Percentiles rank a stretch among this genome's conserved stretches.
Conservation (phyloP, 2,888 invertebrate species). For the Callimorpha dominula region DNA sequence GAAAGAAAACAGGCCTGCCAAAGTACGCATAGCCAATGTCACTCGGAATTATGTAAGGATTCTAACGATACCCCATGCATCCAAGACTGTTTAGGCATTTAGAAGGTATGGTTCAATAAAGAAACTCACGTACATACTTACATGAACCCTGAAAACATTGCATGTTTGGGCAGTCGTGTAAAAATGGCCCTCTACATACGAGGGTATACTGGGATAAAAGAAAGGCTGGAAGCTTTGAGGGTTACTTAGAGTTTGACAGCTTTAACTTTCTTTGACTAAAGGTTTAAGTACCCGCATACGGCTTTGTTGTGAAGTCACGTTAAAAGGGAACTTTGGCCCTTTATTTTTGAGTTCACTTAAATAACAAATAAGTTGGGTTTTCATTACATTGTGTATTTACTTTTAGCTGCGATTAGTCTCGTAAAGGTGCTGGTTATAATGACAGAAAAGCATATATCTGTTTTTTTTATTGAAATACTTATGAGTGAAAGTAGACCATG, state of each 20-base stretch:
- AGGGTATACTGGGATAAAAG: not conserved
- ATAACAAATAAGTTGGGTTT: not conserved
- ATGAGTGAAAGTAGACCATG: not conserved
- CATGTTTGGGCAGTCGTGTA: too few species aligned
- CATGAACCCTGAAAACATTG: too few species aligned
- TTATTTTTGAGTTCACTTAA: not conserved
- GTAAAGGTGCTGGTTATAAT: not conserved
- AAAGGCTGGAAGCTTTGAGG: not conserved
- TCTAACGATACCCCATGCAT: too few species aligned
- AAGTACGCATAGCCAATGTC: too few species aligned
- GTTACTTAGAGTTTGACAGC: slow-evolving; percentile 6
- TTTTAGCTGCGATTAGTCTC: not conserved
- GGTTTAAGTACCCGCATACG: slow-evolving; percentile 7
- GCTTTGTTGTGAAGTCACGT: not conserved
- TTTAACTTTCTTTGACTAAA: not conserved
- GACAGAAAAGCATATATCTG: not conserved
- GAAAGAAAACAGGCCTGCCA: too few species aligned
- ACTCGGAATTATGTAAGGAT: too few species aligned
- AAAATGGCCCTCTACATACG: not conserved
- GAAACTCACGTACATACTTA: too few species aligned
- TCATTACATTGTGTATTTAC: not conserved
- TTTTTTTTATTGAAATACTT: not conserved
- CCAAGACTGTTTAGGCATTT: too few species aligned
- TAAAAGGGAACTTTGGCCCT: not conserved
- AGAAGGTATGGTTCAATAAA: too few species aligned